phyloP scores from a whole-genome alignment of 2,888 invertebrate species.

The Saturnia pavonia region DNA sequence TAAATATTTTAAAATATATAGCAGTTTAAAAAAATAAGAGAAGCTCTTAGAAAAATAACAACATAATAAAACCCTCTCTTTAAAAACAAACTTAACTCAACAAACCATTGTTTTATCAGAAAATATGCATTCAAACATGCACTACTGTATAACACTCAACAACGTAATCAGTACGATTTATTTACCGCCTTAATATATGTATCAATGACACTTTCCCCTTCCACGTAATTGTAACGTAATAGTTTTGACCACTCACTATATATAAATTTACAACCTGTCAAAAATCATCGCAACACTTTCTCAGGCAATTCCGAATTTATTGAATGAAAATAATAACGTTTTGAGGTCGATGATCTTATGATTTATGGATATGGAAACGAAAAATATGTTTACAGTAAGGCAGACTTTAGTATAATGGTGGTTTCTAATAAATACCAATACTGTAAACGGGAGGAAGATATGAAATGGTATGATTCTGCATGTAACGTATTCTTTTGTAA shows the following conservation, averaged over 20 bases:
- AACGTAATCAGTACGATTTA: conserved; percentile 27
- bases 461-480: no score
- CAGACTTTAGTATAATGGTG: background rate
- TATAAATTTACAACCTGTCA: conserved; percentile 5
- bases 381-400: background rate
- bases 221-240: conserved; percentile 52
- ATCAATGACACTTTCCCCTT: conserved; percentile 74
- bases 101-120: background rate
- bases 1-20: no score
- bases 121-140: background rate
- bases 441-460: no score
- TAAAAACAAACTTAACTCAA: no score
- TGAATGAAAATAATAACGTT: background rate
- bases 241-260: conserved; percentile 1
- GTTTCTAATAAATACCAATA: no score
- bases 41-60: no score
- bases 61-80: no score
- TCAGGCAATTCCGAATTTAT: background rate
- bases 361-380: background rate
- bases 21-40: no score
- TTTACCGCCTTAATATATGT: conserved; percentile 60
- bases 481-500: no score
- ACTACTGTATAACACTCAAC: conserved; percentile 1
- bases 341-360: background rate
- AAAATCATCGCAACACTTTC: conserved; percentile 1